Conservation (phyloP, 1,140 invertebrate species). For the Cephus cinctus region DNA sequence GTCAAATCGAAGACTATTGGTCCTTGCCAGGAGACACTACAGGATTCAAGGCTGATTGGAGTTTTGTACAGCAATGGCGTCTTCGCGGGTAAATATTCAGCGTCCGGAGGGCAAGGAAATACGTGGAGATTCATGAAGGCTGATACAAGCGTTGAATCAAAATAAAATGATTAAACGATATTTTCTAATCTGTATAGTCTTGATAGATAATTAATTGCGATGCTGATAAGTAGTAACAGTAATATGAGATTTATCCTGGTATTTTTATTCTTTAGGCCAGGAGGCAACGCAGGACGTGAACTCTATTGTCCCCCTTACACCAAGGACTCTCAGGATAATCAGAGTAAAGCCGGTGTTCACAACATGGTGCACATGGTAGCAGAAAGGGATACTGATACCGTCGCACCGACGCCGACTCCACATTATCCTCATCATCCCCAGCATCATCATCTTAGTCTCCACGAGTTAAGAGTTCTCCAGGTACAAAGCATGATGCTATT, state of each 20-base stretch:
- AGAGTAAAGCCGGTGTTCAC: conserved; percentile 39
- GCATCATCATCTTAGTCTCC: conserved; percentile 63
- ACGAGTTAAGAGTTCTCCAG: conserved; percentile 65
- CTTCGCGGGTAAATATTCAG: conserved; percentile 60
- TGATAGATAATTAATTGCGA: too few relatives aligned
- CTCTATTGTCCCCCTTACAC: conserved; percentile 47
- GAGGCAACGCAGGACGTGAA: conserved; percentile 44
- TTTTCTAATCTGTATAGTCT: too few relatives aligned
- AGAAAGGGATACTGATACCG: conserved; percentile 60
- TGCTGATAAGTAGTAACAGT: neutral
- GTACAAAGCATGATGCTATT: conserved; percentile 43
- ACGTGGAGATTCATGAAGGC: too few relatives aligned
- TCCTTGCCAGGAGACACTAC: conserved; percentile 47
- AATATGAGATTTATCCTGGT: conserved; percentile 27
- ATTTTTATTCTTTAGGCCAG: conserved; percentile 43
- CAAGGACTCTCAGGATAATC: conserved; percentile 47
- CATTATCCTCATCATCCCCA: conserved; percentile 50
- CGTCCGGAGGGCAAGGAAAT: too few relatives aligned
- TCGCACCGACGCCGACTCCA: conserved; percentile 47
- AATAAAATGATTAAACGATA: too few relatives aligned
- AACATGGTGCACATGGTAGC: conserved; percentile 60
- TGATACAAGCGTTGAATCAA: too few relatives aligned
- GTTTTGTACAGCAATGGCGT: conserved; percentile 72
- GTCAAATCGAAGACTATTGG: conserved; percentile 49
- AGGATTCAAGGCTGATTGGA: conserved; percentile 63